Base-by-base conservation (phyloP, 2,797 vertebrate species). In the Chelon auratus region DNA sequence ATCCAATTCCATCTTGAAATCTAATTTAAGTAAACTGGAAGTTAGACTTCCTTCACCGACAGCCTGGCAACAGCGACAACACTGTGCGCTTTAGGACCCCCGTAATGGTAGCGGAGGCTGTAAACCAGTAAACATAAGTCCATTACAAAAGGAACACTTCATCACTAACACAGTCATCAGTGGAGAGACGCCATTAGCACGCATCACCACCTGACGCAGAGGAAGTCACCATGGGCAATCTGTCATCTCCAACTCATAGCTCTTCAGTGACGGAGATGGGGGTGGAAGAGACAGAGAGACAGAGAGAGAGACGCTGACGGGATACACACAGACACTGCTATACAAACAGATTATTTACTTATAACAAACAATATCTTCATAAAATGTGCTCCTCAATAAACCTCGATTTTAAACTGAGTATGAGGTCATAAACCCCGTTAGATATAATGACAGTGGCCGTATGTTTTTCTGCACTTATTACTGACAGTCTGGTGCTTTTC, bases 231-330 rank as follows among this genome's bases (percentile, higher is more conserved):
- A 2, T 45, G 57, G 53, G 22, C 51, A 30, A 83, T 84, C 84
- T 82, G 75, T 88, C 79, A 64, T 76, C 77, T 58, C 70, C 43
- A 56, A 64, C 72, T 79, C 66, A 82, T 82, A 57, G 22, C 48
- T 51, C 50, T 36, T 42, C 30, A 33, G 30, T 33, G 30, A 15
- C 17, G 22, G 22, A 52, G 12, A 54, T 20, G 62, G 68, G 18
- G 42, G 30, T 26, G 24, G 3, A 4, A 26, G 24, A 26, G 24
- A 24, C 2, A 24, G 24, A 24, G 24, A 24, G 24, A 3, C 2
- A 24, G 24, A 26, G 24, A 26, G 24, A 53, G 33, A 58, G 17
- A 12, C 24, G 37, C 13, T 22, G 47, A 24, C n/a, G 3, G 43
- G 68, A 68, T 4, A 53, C 53, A 26, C 2, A 0, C 50, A 60